These are phyloP conservation scores for Talpa occidentalis DNA, from an alignment of 2,113 vertebrate species.

Conservation along the genomic window DNA sequence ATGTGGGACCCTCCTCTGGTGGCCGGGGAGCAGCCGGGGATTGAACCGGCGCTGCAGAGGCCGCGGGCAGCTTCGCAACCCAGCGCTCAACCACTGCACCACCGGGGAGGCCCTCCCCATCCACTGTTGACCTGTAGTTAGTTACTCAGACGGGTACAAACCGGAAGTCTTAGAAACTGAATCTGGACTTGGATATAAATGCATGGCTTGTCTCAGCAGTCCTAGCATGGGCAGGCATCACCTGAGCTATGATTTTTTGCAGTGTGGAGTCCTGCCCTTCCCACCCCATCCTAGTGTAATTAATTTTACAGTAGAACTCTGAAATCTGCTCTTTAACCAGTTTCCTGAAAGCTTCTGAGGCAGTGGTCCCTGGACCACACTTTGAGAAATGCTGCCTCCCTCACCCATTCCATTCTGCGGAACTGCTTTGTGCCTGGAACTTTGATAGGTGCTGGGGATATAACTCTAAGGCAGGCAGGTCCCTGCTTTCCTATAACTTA, in stretches of 20 bases:
- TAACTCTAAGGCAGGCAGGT: background rate
- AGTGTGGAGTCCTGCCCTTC: background rate
- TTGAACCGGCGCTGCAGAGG: no score
- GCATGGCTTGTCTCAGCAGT: rapidly evolving
- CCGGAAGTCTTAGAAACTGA: background rate
- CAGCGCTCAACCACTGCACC: no score
- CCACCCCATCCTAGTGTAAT: no score
- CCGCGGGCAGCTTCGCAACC: no score
- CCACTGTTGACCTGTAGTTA: background rate
- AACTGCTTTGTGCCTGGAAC: background rate
- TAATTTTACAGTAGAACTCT: background rate
- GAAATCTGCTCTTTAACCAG: background rate
- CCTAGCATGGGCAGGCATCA: rapidly evolving
- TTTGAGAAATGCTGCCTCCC: background rate
- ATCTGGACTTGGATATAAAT: background rate
- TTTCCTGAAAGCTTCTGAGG: background rate
- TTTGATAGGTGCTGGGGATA: background rate
- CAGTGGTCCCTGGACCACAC: background rate
- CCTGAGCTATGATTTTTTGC: background rate
- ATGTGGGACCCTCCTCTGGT: no score
- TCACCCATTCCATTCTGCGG: background rate
- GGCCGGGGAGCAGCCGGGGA: no score
- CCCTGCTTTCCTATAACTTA: background rate
- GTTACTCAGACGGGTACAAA: background rate
- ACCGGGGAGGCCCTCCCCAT: no score